Base-by-base conservation (phyloP, 2,797 vertebrate genomes). In the Coccyzus lansbergi region DNA sequence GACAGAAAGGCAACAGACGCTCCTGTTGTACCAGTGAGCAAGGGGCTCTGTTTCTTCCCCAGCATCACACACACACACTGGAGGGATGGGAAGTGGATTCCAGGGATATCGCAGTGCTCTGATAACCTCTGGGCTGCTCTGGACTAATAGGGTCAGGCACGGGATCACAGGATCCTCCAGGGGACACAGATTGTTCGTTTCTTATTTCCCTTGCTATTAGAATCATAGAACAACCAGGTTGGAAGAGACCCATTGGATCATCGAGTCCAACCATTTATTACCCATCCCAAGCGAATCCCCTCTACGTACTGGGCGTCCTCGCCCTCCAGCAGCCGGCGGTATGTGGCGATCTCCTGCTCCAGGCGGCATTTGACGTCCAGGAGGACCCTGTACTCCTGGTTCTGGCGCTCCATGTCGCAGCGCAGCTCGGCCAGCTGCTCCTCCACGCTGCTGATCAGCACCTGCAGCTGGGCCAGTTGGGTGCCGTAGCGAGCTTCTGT, bases 321-420 rank as follows among this genome's bases (percentile, higher is more conserved):
- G 51, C 97, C 97, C 7, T 98, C 97, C 74, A 99, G 96, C 55
- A 99, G 98, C 4, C 93, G 82, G 36, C 98, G 98, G 97, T 99
- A 99, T 51, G 97, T 98, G 21, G 96, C 64, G 10, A 99, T 99
- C 95, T 99, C 99, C 12, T 98, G 97, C 97, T 99, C 98, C 97
- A 99, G 98, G 95, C 98, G 98, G 78, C 98, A 98, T 96, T 99
- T 99, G 87, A 98, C 97, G 1, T 98, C 98, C 91, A 99, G 97
- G 85, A 99, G 98, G 20, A 98, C 88, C 78, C 98, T 97, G 97
- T 99, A 99, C 80, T 97, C 97, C 0, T 98, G 97, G 36, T 97
- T 97, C 96, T 99, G 98, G 4, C 95, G 97, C 96, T 98, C 98
- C 97, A 98, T 97, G 95, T 98, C 98, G 0, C 97, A 95, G 29